Percentiles rank a stretch among this genome's conserved stretches.
Conservation (phyloP, 2,888 invertebrate genomes). For the Disparrhopalites patrizii region DNA sequence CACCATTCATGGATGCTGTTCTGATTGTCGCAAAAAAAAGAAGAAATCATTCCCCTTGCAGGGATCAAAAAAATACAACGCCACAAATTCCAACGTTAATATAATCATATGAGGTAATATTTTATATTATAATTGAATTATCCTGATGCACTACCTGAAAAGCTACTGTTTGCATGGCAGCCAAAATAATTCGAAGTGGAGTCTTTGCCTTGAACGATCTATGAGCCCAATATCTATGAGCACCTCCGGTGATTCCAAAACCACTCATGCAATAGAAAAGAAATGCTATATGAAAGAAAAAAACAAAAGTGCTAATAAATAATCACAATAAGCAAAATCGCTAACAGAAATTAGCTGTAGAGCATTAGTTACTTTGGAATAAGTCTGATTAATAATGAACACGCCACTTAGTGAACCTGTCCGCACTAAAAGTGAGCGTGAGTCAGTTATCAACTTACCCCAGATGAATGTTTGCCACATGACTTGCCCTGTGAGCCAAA, state of each 20-base stretch:
- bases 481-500: constrained; percentile 57
- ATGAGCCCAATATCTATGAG: constrained; percentile 94
- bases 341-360: too few species aligned
- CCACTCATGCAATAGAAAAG: constrained; percentile 70
- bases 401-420: too few species aligned
- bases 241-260: constrained; percentile 95
- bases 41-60: too few species aligned
- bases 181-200: constrained; percentile 76
- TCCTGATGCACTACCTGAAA: constrained; percentile 89
- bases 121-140: too few species aligned
- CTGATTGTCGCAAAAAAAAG: constrained; percentile 53
- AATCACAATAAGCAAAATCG: background rate
- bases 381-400: too few species aligned
- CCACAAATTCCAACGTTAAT: background rate
- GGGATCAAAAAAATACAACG: background rate
- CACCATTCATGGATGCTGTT: constrained; percentile 86
- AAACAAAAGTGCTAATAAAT: background rate
- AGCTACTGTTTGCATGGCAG: constrained; percentile 80
- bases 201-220: constrained; percentile 91
- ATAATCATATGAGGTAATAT: too few species aligned
- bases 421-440: background rate
- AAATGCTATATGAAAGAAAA: constrained; percentile 9
- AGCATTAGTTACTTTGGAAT: too few species aligned
- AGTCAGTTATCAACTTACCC: constrained; percentile 32
- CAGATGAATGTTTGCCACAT: constrained; percentile 46